These are phyloP conservation scores for Dynastes grantii DNA, from an alignment of 2,888 invertebrate genomes.

Conservation along the genomic window DNA sequence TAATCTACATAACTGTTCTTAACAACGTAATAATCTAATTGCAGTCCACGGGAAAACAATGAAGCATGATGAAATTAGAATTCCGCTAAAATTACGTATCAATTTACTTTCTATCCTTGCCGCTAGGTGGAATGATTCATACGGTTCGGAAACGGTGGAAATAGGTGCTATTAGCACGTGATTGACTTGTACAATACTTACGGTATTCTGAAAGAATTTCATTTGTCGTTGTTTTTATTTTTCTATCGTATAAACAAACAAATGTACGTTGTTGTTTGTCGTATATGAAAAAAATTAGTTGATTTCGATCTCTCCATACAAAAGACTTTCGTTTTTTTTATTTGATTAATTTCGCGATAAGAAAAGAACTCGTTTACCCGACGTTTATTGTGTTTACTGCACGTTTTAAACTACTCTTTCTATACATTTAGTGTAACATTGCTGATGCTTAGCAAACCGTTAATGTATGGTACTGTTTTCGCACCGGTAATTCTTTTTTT, in stretches of 20 bases:
- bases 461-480: slow-evolving; percentile 37
- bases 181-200: not conserved
- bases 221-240: too few relatives aligned
- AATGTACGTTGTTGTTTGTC: too few relatives aligned
- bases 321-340: too few relatives aligned
- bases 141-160: not conserved
- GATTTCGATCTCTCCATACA: too few relatives aligned
- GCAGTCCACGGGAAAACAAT: slow-evolving; percentile 36
- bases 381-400: slow-evolving; percentile 2
- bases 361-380: not conserved
- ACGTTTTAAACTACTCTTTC: not conserved
- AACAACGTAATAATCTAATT: slow-evolving; percentile 43
- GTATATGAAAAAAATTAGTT: too few relatives aligned
- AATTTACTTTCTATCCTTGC: slow-evolving; percentile 46
- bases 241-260: too few relatives aligned
- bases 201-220: not conserved
- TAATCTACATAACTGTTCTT: slow-evolving; percentile 41
- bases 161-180: not conserved
- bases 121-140: slow-evolving; percentile 43
- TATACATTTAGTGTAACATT: slow-evolving; percentile 33
- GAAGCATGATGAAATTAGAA: slow-evolving; percentile 40
- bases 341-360: too few relatives aligned
- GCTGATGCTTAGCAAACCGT: slow-evolving; percentile 47
- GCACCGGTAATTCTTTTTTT: slow-evolving; percentile 38
- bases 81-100: slow-evolving; percentile 37